Evolutionary conservation across 1,140 invertebrate genomes (phyloP), one percentile per base, ranked within the genome.

Genomic region (Pomacea maculata): DNA sequence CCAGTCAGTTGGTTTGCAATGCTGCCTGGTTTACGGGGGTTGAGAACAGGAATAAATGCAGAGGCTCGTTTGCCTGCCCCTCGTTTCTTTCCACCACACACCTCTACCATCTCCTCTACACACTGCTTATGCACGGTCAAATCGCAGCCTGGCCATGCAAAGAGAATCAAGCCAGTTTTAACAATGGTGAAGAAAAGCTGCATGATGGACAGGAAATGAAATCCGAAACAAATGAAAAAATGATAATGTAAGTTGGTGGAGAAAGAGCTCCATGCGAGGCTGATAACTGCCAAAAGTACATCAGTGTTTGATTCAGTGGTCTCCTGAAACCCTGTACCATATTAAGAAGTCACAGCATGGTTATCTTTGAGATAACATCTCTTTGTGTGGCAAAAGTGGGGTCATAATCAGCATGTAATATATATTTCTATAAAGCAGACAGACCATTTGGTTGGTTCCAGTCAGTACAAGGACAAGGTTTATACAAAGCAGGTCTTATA

Each of bases 111-210:
- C 15, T 94, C 92, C 88, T 94, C 94, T 34, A 96, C 94, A 92
- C 97, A 98, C 75, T 93, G 91, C 85, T 96, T 95, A 92, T 98
- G 97, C 85, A 98, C 94, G 86, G 96, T 96, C 84, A 97, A 93
- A 87, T 95, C 94, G 93, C 97, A 98, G 91, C 96, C 97, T 96
- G 92, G 55, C 88, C 52, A 92, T 90, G 82, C 83, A 88, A 83
- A 86, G 79, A 86, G 21, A n/a, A 75, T 12, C 34, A 45, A 45
- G 34, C 34, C 34, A 45, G 34, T 45, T 45, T 4, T 45, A 45
- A 45, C 34, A 45, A 45, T 68, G 57, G 25, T n/a, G 25, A 25
- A 21, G 19, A 14, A 21, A 1, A n/a, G 29, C 6, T 77, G 19
- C 55, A 54, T 55, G n/a, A 64, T 75, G 11, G n/a, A 25, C 0